phyloP scores from a whole-genome alignment of 2,888 invertebrate species.

The Drosophila peninsularis region DNA sequence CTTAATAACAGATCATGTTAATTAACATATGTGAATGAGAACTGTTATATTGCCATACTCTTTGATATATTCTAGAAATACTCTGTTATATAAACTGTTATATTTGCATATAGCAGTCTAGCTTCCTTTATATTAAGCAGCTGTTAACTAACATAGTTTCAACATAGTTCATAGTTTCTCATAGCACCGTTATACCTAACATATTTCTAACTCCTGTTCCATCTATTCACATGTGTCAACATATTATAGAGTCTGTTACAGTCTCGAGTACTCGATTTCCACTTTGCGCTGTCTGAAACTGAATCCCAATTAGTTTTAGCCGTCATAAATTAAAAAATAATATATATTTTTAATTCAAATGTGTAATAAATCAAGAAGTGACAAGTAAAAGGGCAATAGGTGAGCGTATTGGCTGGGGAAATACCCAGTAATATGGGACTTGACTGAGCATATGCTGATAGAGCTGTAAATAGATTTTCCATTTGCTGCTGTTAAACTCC shows the following conservation, averaged over 20 bases:
- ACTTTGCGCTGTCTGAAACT: background rate
- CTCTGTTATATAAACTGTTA: background rate
- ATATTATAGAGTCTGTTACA: background rate
- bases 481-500: background rate
- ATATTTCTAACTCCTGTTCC: background rate
- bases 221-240: background rate
- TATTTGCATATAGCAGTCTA: too few species aligned
- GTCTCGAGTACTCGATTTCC: background rate
- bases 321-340: constrained; percentile 18
- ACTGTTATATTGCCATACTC: background rate
- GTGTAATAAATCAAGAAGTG: constrained; percentile 38
- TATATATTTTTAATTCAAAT: constrained; percentile 20
- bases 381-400: background rate
- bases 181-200: background rate
- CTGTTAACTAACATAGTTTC: background rate
- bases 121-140: background rate
- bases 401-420: background rate
- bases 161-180: too few species aligned
- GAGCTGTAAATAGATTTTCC: background rate
- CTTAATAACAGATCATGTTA: too few species aligned
- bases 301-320: constrained; percentile 25
- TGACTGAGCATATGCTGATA: background rate
- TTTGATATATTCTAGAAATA: too few species aligned
- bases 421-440: constrained; percentile 1
- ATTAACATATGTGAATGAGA: background rate